Evolutionary conservation across 2,113 vertebrate genomes (phyloP).

Genomic region (Alligator sinensis): DNA sequence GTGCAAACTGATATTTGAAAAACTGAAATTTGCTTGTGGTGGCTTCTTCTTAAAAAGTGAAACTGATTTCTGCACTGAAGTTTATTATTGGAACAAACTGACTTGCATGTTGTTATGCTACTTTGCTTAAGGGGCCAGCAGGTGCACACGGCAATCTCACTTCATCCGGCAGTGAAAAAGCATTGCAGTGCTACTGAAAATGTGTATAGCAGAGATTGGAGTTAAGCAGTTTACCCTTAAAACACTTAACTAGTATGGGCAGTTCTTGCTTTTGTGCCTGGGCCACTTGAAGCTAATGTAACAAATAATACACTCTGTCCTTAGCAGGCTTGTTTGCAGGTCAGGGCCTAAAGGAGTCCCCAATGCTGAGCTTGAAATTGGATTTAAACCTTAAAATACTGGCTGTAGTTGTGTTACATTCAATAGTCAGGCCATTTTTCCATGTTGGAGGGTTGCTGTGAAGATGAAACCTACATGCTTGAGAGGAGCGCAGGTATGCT

Average conservation of each 20-base stretch:
- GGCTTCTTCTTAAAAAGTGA: neutral
- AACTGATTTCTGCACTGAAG: neutral
- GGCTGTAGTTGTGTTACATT: neutral
- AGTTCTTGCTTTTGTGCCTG: neutral
- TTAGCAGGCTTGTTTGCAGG: neutral
- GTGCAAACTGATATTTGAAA: neutral
- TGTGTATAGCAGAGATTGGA: neutral
- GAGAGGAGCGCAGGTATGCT: rapidly evolving
- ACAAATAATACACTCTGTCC: rapidly evolving
- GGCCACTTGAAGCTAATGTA: neutral
- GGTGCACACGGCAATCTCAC: neutral
- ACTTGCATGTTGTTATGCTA: rapidly evolving
- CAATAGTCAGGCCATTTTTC: rapidly evolving
- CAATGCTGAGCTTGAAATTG: neutral
- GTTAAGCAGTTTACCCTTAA: neutral
- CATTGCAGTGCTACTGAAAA: rapidly evolving
- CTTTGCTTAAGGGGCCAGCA: neutral
- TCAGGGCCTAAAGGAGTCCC: neutral
- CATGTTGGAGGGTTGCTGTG: neutral
- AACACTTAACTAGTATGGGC: neutral
- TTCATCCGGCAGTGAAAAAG: neutral
- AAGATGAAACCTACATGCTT: neutral
- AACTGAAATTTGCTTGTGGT: neutral
- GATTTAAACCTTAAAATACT: neutral
- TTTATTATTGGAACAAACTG: neutral